phyloP scores from a whole-genome alignment of 2,797 vertebrate genomes.

The Microctenopoma lineatum region DNA sequence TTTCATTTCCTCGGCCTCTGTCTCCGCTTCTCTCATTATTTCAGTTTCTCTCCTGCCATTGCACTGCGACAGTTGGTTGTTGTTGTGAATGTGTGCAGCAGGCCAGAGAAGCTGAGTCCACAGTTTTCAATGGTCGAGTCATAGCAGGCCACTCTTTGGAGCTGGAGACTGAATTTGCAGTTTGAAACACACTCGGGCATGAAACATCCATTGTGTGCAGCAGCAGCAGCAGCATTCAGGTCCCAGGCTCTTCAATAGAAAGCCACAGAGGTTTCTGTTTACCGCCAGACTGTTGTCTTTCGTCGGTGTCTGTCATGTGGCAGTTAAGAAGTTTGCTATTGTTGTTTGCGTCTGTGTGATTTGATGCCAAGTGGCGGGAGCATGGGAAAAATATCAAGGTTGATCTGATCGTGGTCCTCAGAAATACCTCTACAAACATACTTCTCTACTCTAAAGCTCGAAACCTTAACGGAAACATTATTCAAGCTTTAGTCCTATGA shows the following conservation, averaged over 20 bases:
- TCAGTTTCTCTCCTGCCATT: constrained; percentile 27
- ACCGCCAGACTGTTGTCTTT: constrained; percentile 61
- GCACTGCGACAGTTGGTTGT: constrained; percentile 23
- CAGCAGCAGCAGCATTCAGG: constrained; percentile 65
- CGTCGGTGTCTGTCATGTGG: constrained; percentile 50
- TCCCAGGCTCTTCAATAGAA: constrained; percentile 59
- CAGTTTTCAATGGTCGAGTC: constrained; percentile 69
- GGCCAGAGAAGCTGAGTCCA: constrained; percentile 74
- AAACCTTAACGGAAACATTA: background rate
- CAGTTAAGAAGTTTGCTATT: constrained; percentile 30
- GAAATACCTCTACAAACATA: constrained; percentile 2
- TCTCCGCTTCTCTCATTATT: constrained; percentile 29
- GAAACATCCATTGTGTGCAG: constrained; percentile 73
- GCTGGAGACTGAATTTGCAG: constrained; percentile 60
- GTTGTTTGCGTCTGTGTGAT: constrained; percentile 49
- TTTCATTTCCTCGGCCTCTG: constrained; percentile 24
- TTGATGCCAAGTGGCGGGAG: constrained; percentile 35
- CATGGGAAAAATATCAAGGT: constrained; percentile 27
- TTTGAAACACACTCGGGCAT: constrained; percentile 74
- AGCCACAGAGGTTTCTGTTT: constrained; percentile 72
- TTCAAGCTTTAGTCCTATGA: background rate
- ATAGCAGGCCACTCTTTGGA: constrained; percentile 64
- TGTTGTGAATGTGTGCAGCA: constrained; percentile 58
- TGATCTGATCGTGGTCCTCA: constrained; percentile 4
- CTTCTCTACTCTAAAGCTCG: constrained; percentile 1